These are phyloP conservation scores for Polyploca ridens DNA, from an alignment of 2,888 invertebrate genomes.

Conservation along the genomic window DNA sequence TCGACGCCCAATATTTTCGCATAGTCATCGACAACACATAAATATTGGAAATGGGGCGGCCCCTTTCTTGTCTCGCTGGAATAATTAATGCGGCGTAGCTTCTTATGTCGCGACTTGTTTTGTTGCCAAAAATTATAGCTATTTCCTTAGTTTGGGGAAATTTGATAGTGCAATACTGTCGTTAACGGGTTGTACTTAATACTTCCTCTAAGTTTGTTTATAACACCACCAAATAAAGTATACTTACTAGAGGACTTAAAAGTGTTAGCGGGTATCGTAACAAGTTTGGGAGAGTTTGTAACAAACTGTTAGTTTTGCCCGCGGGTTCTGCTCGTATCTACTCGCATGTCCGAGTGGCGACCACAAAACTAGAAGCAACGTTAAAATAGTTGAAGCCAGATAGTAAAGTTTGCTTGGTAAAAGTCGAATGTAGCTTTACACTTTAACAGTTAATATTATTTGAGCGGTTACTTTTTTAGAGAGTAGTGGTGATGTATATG, in stretches of 20 bases:
- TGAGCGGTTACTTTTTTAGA: not conserved
- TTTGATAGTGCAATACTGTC: conserved; percentile 46
- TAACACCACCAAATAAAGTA: not conserved
- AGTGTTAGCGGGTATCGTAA: not conserved
- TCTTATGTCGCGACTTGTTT: conserved; percentile 76
- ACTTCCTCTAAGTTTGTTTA: conserved; percentile 1
- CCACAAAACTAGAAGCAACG: conserved; percentile 20
- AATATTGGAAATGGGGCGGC: conserved; percentile 84
- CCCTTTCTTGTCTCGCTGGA: conserved; percentile 82
- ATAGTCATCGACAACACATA: conserved; percentile 85
- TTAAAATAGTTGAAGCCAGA: conserved; percentile 46
- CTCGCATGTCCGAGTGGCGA: conserved; percentile 32
- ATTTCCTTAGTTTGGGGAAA: conserved; percentile 47
- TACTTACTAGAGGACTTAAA: not conserved
- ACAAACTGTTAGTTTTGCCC: conserved; percentile 36
- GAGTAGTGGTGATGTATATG: not conserved
- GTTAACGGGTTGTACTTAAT: conserved; percentile 39
- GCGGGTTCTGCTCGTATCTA: conserved; percentile 23
- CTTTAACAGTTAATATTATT: not conserved
- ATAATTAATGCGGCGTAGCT: conserved; percentile 81
- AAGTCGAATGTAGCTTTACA: not conserved
- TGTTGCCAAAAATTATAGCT: conserved; percentile 74
- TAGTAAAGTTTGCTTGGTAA: conserved; percentile 32
- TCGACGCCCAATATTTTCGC: conserved; percentile 82
- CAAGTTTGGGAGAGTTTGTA: conserved; percentile 28